A percentile compares a stretch with the other conserved stretches of the same genome.
These are phyloP conservation scores for Candoia aspera DNA, from an alignment of 2,113 vertebrate genomes.

Conservation along the genomic window DNA sequence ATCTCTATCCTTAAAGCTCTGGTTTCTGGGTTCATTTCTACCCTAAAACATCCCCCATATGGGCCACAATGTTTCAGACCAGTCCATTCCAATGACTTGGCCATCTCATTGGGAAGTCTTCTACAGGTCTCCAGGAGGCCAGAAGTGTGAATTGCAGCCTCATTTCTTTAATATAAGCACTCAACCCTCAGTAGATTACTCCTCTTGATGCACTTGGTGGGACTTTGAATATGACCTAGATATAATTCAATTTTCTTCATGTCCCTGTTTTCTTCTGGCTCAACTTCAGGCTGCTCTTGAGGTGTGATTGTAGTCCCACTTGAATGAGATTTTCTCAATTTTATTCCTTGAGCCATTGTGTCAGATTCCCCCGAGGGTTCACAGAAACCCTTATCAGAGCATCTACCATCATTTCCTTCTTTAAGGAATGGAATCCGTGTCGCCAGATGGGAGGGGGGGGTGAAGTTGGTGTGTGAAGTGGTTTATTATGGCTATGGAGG, in stretches of 20 bases:
- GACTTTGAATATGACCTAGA: not conserved
- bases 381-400: too few species aligned
- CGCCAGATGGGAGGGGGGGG: too few species aligned
- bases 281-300: not conserved
- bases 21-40: not conserved
- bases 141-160: not conserved
- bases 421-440: too few species aligned
- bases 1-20: not conserved
- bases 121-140: not conserved
- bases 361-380: too few species aligned
- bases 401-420: too few species aligned
- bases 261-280: not conserved
- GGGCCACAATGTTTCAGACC: not conserved
- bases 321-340: not conserved
- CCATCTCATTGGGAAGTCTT: not conserved
- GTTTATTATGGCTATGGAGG: too few species aligned
- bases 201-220: not conserved
- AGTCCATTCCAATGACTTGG: not conserved
- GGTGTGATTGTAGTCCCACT: not conserved
- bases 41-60: not conserved
- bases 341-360: not conserved
- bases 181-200: not conserved
- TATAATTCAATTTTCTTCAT: not conserved
- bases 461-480: too few species aligned
- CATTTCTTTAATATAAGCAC: not conserved